Percentiles rank a stretch among this genome's conserved stretches.
Conservation (phyloP, 2,113 vertebrate species). For the Trogon melanurus region DNA sequence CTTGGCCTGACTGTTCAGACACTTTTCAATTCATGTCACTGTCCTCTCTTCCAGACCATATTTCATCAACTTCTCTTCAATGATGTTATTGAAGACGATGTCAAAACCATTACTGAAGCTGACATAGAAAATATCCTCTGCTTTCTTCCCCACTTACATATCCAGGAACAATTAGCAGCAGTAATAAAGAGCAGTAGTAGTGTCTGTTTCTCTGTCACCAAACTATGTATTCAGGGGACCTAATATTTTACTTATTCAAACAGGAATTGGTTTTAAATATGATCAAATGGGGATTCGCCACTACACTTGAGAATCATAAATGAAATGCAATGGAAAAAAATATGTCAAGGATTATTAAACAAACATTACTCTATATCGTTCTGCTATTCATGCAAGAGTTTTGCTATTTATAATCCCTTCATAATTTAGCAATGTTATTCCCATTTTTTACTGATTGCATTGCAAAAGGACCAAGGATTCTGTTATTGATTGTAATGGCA, state of each 20-base stretch:
- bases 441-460: not conserved
- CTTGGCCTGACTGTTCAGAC: not conserved
- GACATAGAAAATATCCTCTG: not conserved
- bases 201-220: not conserved
- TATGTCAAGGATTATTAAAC: not conserved
- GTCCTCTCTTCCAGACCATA: not conserved
- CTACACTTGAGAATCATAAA: not conserved
- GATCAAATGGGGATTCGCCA: not conserved
- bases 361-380: not conserved
- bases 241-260: not conserved
- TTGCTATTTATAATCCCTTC: not conserved
- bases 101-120: not conserved
- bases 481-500: not conserved
- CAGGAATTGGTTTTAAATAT: not conserved
- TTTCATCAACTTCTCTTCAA: not conserved
- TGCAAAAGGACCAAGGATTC: not conserved
- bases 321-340: not conserved
- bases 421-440: not conserved
- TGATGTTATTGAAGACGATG: not conserved
- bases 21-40: not conserved
- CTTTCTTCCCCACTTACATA: not conserved
- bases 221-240: not conserved
- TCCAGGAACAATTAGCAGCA: not conserved
- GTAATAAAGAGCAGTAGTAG: not conserved
- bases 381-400: not conserved